These are phyloP conservation scores for Semotilus atromaculatus DNA, from an alignment of 2,797 vertebrate genomes.

Conservation along the genomic window DNA sequence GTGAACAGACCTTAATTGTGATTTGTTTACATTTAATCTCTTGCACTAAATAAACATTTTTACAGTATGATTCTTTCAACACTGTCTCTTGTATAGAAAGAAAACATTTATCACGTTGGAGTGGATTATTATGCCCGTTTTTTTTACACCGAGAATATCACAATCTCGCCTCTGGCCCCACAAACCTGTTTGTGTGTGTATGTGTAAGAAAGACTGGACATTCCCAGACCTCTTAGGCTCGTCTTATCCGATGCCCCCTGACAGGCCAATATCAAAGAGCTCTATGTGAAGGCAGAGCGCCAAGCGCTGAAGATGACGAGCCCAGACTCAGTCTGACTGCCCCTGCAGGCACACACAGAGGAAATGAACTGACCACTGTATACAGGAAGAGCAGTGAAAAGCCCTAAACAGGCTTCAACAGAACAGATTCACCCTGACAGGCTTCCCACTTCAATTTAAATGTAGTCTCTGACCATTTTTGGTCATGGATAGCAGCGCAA, in stretches of 20 bases:
- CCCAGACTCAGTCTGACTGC: conserved; percentile 65
- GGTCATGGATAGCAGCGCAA: conserved; percentile 4
- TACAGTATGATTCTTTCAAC: neutral
- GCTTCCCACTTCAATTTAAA: conserved; percentile 41
- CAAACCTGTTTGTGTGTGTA: conserved; percentile 16
- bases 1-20: neutral
- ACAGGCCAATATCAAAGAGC: conserved; percentile 62
- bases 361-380: conserved; percentile 34
- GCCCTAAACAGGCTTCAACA: conserved; percentile 46
- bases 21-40: neutral
- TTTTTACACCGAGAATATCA: neutral
- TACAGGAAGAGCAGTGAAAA: conserved; percentile 34
- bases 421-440: conserved; percentile 40
- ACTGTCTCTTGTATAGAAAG: neutral
- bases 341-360: conserved; percentile 61
- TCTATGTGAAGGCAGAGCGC: conserved; percentile 65
- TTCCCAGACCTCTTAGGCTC: conserved; percentile 39
- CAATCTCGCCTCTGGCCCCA: neutral
- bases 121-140: neutral
- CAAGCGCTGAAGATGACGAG: conserved; percentile 64
- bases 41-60: neutral
- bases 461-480: conserved; percentile 10
- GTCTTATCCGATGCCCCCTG: conserved; percentile 31
- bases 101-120: neutral
- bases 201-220: conserved; percentile 14